A percentile compares a stretch with the other conserved stretches of the same genome.
Evolutionary conservation across 2,888 invertebrate genomes (phyloP).

Genomic region (Cremastinae sp.): DNA sequence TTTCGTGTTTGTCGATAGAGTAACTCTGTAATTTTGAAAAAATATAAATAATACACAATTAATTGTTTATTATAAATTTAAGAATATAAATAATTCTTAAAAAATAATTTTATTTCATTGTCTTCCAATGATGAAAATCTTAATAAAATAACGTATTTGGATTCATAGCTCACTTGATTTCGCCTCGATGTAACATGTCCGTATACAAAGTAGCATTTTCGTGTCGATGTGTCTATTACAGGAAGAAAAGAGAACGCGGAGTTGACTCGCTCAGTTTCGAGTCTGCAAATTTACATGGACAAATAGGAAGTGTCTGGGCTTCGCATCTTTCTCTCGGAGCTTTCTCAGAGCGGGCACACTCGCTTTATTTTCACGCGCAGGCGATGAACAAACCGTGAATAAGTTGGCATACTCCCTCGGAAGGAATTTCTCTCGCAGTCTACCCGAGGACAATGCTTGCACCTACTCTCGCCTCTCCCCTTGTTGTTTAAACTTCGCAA

Average conservation of each 20-base stretch:
- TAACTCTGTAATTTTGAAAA: too few species aligned
- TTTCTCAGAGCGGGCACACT: neutral
- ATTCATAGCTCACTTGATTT: too few species aligned
- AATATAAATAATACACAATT: too few species aligned
- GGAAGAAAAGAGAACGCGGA: neutral
- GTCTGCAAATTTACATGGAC: neutral
- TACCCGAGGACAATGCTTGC: conserved; percentile 38
- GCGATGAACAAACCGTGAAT: neutral
- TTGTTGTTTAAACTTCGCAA: neutral
- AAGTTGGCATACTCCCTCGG: neutral
- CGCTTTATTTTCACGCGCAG: conserved; percentile 16
- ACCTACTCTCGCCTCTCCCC: neutral
- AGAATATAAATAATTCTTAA: too few species aligned
- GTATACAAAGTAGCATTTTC: neutral
- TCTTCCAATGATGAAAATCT: too few species aligned
- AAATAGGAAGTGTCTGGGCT: conserved; percentile 1
- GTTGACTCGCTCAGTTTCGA: neutral
- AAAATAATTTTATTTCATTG: too few species aligned
- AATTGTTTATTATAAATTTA: too few species aligned
- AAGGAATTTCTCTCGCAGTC: conserved; percentile 42
- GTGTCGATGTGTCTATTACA: neutral
- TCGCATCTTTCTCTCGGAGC: neutral
- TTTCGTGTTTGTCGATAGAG: too few species aligned
- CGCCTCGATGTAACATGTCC: too few species aligned
- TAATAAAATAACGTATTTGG: too few species aligned